Evolutionary conservation across 2,113 vertebrate species (phyloP), one percentile per base, ranked within the genome.

Genomic region (Aptenodytes forsteri): DNA sequence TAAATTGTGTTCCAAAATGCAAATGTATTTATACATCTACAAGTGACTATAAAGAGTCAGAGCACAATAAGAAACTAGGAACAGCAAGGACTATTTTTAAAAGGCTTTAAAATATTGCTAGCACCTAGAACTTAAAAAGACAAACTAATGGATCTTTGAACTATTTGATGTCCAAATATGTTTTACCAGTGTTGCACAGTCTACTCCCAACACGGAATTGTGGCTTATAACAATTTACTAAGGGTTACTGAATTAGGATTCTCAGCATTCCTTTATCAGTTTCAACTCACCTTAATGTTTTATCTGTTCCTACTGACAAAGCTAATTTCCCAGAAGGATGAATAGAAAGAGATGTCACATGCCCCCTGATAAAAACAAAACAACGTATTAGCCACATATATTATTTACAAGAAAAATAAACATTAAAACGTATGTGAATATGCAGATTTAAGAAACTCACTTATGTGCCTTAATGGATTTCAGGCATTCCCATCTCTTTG

Each of bases 261-360:
- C 29, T 73, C 47, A 62, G 49, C 47, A 47, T 75, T 87, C 18
- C 25, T 79, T 69, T 21, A 46, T 11, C 29, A 64, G 34, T 70
- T 87, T 75, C 2, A 6, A 95, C 97, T 97, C 92, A 99, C 99
- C 99, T 98, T 86, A 99, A 97, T 30, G 99, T 99, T 93, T 99
- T 99, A 97, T 99, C 99, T 42, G 99, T 99, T 72, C 99, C 99
- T 1, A 99, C 99, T 47, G 99, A 99, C 59, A 99, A 98, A 4
- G 99, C 99, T 88, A 99, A 98, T 97, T 99, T 99, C 91, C 99
- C 99, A 62, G 99, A 99, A 2, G 99, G 99, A 95, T 99, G 99
- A 93, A 99, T 98, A 23, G 99, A 99, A 91, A 99, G 97, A 34
- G 98, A 99, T 27, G 98, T 98, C 89, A 99, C 99, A 0, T 98